These are phyloP conservation scores for Pampus argenteus DNA, from an alignment of 2,797 vertebrate genomes.

Conservation along the genomic window DNA sequence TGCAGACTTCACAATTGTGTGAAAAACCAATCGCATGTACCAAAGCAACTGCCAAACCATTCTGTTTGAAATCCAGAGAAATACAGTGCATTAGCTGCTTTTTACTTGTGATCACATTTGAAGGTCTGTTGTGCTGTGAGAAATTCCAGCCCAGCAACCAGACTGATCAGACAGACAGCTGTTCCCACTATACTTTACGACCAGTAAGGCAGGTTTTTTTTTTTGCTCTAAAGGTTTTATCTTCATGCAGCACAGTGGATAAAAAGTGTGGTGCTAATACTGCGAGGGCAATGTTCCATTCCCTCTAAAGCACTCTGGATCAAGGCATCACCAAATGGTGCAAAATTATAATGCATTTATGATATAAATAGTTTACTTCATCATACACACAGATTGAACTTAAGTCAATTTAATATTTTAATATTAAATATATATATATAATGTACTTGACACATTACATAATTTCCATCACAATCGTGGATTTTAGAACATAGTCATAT, in stretches of 20 bases:
- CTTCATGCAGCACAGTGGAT: conserved; percentile 34
- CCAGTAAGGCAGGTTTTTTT: conserved; percentile 33
- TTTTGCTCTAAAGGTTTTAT: conserved; percentile 59
- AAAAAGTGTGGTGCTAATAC: conserved; percentile 41
- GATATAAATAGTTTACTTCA: conserved; percentile 12
- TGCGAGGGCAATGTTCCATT: conserved; percentile 49
- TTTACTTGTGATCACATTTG: conserved; percentile 48
- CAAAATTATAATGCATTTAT: conserved; percentile 18
- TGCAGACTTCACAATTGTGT: neutral
- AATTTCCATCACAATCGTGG: neutral
- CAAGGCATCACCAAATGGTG: conserved; percentile 43
- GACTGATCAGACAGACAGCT: conserved; percentile 42
- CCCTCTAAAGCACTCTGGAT: conserved; percentile 41
- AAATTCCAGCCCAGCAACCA: conserved; percentile 29
- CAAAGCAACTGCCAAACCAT: conserved; percentile 12
- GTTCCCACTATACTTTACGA: conserved; percentile 47
- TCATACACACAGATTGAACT: neutral
- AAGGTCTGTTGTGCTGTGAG: conserved; percentile 50
- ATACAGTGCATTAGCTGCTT: conserved; percentile 32
- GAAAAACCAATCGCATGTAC: conserved; percentile 10
- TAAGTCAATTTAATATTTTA: neutral
- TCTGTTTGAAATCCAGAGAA: conserved; percentile 30
- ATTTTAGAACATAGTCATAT: neutral
- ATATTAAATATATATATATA: neutral
- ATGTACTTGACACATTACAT: neutral